These are phyloP conservation scores for Chironomus riparius DNA, from an alignment of 2,888 invertebrate genomes.

Conservation along the genomic window DNA sequence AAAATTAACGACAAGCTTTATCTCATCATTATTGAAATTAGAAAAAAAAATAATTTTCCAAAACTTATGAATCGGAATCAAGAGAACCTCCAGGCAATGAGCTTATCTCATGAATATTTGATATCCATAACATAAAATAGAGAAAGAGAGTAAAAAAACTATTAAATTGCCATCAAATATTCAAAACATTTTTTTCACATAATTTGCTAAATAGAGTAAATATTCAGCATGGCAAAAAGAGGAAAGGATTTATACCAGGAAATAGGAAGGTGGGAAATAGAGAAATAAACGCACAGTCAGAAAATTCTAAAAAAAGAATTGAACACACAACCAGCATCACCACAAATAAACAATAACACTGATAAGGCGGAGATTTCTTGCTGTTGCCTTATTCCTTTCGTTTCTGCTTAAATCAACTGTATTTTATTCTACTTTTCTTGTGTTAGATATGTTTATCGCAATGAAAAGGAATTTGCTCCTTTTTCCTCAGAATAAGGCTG, in stretches of 20 bases:
- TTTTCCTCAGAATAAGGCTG: neutral
- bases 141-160: neutral
- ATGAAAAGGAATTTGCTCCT: neutral
- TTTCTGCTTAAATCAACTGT: slow-evolving; percentile 13
- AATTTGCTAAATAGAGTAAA: neutral
- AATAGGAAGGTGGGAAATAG: neutral
- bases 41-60: neutral
- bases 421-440: neutral
- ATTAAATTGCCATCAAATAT: slow-evolving; percentile 9
- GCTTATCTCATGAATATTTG: slow-evolving; percentile 8
- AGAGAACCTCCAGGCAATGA: neutral
- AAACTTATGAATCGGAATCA: neutral
- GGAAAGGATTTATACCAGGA: neutral
- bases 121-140: neutral
- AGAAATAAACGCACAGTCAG: neutral
- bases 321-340: neutral
- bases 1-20: no score
- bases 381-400: neutral
- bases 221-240: no score
- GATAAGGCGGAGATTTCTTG: slow-evolving; percentile 19
- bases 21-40: no score
- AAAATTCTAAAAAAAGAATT: neutral
- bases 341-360: slow-evolving; percentile 12
- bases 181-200: neutral
- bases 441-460: no score